Conservation (phyloP, 2,888 invertebrate species). For the Fabriciana adippe region DNA sequence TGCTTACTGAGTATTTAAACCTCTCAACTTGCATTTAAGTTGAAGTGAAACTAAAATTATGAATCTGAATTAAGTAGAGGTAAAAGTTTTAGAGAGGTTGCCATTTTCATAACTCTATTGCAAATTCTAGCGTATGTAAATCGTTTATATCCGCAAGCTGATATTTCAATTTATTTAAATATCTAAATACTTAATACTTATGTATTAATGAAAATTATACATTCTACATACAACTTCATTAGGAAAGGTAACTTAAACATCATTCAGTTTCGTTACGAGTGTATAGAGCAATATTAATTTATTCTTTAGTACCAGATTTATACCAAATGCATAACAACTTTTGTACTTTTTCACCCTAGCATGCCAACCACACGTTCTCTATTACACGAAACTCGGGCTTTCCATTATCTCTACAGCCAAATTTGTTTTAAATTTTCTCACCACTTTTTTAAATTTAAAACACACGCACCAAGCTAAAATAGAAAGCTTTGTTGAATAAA, state of each 20-base stretch:
- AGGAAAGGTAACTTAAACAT: too few relatives aligned
- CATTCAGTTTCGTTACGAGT: too few relatives aligned
- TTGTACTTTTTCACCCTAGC: conserved; percentile 75
- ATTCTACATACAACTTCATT: too few relatives aligned
- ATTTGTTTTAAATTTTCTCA: conserved; percentile 71
- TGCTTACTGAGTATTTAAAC: conserved; percentile 64
- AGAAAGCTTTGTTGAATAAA: conserved; percentile 52
- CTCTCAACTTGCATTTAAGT: conserved; percentile 72
- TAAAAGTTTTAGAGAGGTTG: conserved; percentile 56
- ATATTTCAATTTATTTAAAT: background rate
- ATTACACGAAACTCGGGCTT: conserved; percentile 74
- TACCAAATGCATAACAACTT: conserved; percentile 62
- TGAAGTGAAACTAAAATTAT: conserved; percentile 64
- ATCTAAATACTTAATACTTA: background rate
- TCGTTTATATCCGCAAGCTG: conserved; percentile 1
- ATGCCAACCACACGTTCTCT: conserved; percentile 76
- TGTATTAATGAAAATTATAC: too few relatives aligned
- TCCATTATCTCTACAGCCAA: conserved; percentile 74
- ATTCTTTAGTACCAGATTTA: conserved; percentile 52
- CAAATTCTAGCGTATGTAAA: conserved; percentile 21
- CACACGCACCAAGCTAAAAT: conserved; percentile 51
- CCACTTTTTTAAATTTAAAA: conserved; percentile 63
- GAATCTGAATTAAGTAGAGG: conserved; percentile 64
- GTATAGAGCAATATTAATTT: background rate
- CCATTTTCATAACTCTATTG: conserved; percentile 27